Percentiles rank a stretch among this genome's conserved stretches.
Evolutionary conservation across 2,113 vertebrate species (phyloP).

Genomic region (Lynx canadensis): DNA sequence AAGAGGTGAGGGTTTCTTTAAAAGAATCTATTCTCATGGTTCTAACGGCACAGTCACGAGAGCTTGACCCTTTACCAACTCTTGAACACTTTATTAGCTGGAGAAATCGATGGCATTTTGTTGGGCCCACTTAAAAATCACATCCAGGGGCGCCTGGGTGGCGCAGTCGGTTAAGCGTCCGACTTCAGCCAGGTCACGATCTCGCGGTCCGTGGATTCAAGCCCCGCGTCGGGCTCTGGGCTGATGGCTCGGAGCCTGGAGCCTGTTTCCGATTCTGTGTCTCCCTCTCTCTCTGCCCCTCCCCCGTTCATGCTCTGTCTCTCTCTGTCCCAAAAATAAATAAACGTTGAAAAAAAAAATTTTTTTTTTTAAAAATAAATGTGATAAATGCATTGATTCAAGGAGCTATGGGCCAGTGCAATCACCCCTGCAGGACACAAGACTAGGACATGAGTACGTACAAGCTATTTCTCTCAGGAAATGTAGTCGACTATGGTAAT

Average conservation of each 20-base stretch:
- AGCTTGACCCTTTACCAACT: neutral
- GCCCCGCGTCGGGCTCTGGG: too few species aligned
- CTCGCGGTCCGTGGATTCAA: too few species aligned
- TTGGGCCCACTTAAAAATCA: conserved; percentile 3
- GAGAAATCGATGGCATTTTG: neutral
- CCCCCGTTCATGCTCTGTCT: too few species aligned
- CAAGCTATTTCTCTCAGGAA: neutral
- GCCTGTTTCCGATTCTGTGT: too few species aligned
- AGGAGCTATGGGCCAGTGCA: neutral
- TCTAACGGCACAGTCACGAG: neutral
- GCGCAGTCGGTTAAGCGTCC: too few species aligned
- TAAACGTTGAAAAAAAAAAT: too few species aligned
- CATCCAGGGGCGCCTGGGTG: neutral
- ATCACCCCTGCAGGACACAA: neutral
- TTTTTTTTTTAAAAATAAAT: neutral
- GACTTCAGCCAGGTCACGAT: too few species aligned
- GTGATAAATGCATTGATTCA: neutral
- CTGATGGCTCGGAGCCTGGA: too few species aligned
- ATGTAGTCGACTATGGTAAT: neutral
- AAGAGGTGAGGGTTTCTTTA: neutral
- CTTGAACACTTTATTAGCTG: neutral
- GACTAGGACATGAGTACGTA: neutral
- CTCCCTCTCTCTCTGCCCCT: too few species aligned
- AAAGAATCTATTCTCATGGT: neutral
- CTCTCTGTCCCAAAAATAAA: neutral